Conservation (phyloP, 2,888 invertebrate species). For the Cataglyphis rosenhaueri region DNA sequence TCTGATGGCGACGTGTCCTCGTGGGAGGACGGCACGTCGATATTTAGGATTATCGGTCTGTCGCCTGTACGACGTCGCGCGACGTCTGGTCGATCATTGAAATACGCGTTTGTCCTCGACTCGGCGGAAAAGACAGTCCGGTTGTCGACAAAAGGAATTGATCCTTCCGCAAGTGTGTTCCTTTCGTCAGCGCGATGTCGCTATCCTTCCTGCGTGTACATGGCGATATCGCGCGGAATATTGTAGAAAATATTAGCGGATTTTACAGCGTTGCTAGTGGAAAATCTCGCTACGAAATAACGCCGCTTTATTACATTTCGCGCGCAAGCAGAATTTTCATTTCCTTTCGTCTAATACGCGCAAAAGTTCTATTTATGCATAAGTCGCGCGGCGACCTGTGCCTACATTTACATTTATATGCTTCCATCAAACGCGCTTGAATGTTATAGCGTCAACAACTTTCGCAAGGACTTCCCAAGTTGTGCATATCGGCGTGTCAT, state of each 20-base stretch:
- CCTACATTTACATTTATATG: slow-evolving; percentile 58
- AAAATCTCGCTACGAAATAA: slow-evolving; percentile 36
- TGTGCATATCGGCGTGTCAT: slow-evolving; percentile 50
- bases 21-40: slow-evolving; percentile 71
- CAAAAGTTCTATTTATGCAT: slow-evolving; percentile 45
- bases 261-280: slow-evolving; percentile 25
- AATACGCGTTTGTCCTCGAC: slow-evolving; percentile 39
- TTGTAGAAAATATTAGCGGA: slow-evolving; percentile 27
- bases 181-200: background rate
- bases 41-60: slow-evolving; percentile 77
- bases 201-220: background rate
- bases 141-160: slow-evolving; percentile 23
- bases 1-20: slow-evolving; percentile 72
- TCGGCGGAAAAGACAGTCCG: slow-evolving; percentile 13
- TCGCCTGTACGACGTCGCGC: slow-evolving; percentile 59
- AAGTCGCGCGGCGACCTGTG: slow-evolving; percentile 21
- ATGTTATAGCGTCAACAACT: slow-evolving; percentile 60
- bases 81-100: slow-evolving; percentile 54
- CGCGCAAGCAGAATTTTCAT: slow-evolving; percentile 46
- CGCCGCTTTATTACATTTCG: slow-evolving; percentile 42
- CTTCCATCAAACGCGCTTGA: slow-evolving; percentile 54
- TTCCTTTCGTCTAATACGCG: slow-evolving; percentile 48
- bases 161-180: slow-evolving; percentile 16
- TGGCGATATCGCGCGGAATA: slow-evolving; percentile 27
- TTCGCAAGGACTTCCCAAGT: slow-evolving; percentile 62